These are phyloP conservation scores for Ceratina australensis DNA, from an alignment of 1,140 invertebrate genomes.

Conservation along the genomic window DNA sequence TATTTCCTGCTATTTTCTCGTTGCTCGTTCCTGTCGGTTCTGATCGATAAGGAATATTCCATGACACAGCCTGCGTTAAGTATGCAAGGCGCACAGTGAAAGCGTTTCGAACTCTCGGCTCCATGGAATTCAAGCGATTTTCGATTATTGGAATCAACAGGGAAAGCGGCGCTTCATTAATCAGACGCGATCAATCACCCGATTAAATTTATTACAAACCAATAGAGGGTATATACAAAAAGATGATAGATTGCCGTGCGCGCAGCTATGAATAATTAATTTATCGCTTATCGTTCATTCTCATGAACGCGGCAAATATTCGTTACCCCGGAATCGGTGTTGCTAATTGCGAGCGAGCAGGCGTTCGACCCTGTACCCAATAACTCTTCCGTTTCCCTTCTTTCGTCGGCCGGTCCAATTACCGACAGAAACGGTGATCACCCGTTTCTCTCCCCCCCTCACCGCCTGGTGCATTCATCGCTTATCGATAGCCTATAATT, in stretches of 20 bases:
- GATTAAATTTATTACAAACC: not conserved
- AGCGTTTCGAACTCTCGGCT: not conserved
- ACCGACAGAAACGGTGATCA: conserved; percentile 29
- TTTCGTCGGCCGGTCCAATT: conserved; percentile 27
- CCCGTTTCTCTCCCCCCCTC: not conserved
- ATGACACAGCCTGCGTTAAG: not conserved
- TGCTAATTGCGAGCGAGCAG: conserved; percentile 36
- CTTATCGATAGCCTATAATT: conserved; percentile 37
- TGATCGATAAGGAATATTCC: too few species aligned
- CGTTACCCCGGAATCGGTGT: conserved; percentile 32
- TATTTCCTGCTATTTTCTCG: too few species aligned
- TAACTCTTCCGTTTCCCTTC: conserved; percentile 35
- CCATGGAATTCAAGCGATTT: not conserved
- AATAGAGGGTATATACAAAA: not conserved
- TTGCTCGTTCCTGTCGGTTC: too few species aligned
- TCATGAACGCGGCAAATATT: not conserved
- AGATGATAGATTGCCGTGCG: conserved; percentile 3
- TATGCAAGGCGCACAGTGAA: not conserved
- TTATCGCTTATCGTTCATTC: conserved; percentile 20
- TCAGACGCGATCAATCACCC: not conserved
- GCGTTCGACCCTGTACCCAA: conserved; percentile 16
- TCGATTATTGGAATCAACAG: not conserved
- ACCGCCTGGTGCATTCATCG: conserved; percentile 4
- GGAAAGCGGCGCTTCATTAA: not conserved
- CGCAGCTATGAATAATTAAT: conserved; percentile 19